Evolutionary conservation across 2,113 vertebrate genomes (phyloP).

Genomic region (Phoxinus phoxinus): DNA sequence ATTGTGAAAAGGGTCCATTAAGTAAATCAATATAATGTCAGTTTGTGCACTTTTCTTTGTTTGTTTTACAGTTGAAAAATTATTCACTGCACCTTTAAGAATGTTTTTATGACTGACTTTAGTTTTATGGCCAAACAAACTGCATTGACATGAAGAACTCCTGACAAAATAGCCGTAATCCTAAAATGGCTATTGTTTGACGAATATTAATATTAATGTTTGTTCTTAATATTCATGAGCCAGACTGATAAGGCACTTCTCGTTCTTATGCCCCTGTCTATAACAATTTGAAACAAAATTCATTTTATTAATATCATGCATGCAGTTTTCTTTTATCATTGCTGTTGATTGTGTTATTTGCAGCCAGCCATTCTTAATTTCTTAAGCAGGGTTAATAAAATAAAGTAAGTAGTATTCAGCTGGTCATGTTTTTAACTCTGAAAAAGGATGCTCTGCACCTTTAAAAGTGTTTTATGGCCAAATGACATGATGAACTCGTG

Average conservation of each 20-base stretch:
- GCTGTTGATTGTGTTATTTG: neutral
- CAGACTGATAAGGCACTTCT: neutral
- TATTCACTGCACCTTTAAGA: neutral
- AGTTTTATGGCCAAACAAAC: no score
- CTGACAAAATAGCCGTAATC: neutral
- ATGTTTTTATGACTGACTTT: neutral
- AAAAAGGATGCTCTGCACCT: neutral
- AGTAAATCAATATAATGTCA: neutral
- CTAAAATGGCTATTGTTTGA: neutral
- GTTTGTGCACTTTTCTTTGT: neutral
- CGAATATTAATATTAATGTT: no score
- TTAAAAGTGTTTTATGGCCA: conserved; percentile 14
- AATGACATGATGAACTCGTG: neutral
- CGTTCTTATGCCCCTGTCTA: neutral
- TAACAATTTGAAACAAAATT: neutral
- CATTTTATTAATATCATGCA: neutral
- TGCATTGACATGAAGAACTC: neutral
- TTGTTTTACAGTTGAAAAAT: neutral
- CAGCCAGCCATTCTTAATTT: neutral
- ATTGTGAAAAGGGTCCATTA: neutral
- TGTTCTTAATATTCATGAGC: neutral
- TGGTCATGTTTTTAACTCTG: neutral
- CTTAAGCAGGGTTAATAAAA: neutral
- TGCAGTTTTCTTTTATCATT: neutral
- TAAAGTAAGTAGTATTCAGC: neutral